Base-by-base conservation (phyloP, 2,797 vertebrate species). In the Pyrocephalus nanus region DNA sequence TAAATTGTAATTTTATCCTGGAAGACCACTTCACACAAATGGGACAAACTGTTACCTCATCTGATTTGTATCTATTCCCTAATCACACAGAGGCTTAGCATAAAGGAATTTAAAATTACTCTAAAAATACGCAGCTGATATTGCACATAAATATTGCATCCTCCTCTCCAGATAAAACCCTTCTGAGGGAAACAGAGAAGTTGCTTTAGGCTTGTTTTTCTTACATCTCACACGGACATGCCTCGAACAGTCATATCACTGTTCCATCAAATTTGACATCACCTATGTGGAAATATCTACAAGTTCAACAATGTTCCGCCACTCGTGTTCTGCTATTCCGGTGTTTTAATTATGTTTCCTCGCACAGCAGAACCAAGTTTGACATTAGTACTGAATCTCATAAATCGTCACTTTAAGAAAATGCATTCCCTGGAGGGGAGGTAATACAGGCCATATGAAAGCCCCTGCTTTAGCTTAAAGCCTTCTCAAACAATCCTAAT, bases 1-100 rank as follows among this genome's bases (percentile, higher is more conserved):
- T 78, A 92, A 96, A 96, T 67, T 92, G 95, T 87, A 75, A 93
- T 95, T 97, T 96, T 86, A 92, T 92, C 95, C 93, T 86, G 81
- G 67, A 92, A 94, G 75, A 58, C n/a, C 36, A 85, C 71, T 86
- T 93, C 69, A 87, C 32, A 75, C 80, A 87, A 95, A 93, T 10
- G 81, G 71, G 81, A 96, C 88, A 81, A 90, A 94, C 62, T n/a
- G 47, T 71, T 93, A 91, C 55, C 70, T 92, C 93, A 91, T 81
- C 76, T 75, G 89, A 64, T 89, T 96, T 67, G 23, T 93, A 96
- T 90, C 83, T 94, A 74, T 62, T 88, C 88, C 88, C 79, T 89
- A 93, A 95, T 88, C 77, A 86, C 65, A 57, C 81, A 91, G 51
- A 90, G 38, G 43, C 30, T 86, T 78, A 55, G 20, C n/a, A 69